phyloP scores from a whole-genome alignment of 2,888 invertebrate genomes.

The Lepeophtheirus nordmannii region DNA sequence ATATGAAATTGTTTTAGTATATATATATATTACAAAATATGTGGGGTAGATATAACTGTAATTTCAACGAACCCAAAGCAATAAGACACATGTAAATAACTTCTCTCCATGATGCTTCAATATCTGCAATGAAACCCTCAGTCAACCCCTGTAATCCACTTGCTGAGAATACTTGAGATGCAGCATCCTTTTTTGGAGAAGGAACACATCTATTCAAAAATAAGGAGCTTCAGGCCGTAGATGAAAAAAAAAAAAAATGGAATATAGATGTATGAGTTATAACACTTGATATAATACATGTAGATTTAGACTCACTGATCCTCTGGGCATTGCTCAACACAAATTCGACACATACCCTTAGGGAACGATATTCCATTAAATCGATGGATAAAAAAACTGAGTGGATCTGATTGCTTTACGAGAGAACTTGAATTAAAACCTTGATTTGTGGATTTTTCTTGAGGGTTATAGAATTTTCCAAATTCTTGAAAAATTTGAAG shows the following conservation, averaged over 20 bases:
- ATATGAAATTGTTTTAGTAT: too few relatives aligned
- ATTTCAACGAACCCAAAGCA: constrained; percentile 39
- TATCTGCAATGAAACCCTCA: constrained; percentile 46
- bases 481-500: too few relatives aligned
- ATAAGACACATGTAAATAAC: constrained; percentile 44
- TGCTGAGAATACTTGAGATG: constrained; percentile 17
- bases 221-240: not conserved
- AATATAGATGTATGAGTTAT: not conserved
- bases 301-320: constrained; percentile 27
- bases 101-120: constrained; percentile 44
- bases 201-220: constrained; percentile 8
- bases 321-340: constrained; percentile 25
- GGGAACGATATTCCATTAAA: not conserved
- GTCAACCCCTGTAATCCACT: constrained; percentile 29
- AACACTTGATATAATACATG: not conserved
- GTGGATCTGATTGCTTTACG: too few relatives aligned
- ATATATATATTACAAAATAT: too few relatives aligned
- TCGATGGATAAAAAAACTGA: too few relatives aligned
- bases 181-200: not conserved
- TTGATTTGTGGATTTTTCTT: too few relatives aligned
- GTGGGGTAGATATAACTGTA: too few relatives aligned
- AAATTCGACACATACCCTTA: constrained; percentile 25
- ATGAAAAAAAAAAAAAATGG: not conserved
- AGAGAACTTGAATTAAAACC: too few relatives aligned
- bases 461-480: too few relatives aligned